Evolutionary conservation across 2,113 vertebrate genomes (phyloP).

Genomic region (Tympanuchus pallidicinctus): DNA sequence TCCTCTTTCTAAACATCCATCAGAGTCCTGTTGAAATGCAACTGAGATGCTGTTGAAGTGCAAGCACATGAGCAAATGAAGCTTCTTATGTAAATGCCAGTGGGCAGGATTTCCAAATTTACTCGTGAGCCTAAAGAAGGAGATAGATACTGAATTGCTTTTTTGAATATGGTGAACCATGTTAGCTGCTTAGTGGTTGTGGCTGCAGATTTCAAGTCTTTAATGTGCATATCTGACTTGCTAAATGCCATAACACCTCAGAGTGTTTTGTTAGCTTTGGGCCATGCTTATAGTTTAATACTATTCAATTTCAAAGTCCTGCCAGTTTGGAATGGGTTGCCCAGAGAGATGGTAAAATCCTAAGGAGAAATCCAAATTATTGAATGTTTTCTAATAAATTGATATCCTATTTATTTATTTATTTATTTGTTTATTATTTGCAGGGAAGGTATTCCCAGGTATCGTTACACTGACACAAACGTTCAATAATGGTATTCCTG

Average conservation of each 20-base stretch:
- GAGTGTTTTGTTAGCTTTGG: not conserved
- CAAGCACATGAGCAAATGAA: not conserved
- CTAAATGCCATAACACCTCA: not conserved
- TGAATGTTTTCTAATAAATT: not conserved
- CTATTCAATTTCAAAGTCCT: not conserved
- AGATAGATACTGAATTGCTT: not conserved
- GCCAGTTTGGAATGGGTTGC: not conserved
- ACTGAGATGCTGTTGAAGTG: not conserved
- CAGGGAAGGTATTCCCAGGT: slow-evolving; percentile 59
- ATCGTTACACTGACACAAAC: fast-evolving
- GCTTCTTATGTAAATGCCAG: not conserved
- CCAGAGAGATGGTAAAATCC: not conserved
- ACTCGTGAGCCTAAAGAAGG: not conserved
- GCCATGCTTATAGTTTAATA: not conserved
- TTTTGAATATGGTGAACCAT: not conserved
- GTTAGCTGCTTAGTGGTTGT: not conserved
- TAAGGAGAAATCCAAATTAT: not conserved
- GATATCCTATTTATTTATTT: not conserved
- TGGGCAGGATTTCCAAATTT: not conserved
- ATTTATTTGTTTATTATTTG: slow-evolving; percentile 2
- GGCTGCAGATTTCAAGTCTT: not conserved
- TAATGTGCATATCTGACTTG: not conserved
- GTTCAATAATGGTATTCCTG: fast-evolving
- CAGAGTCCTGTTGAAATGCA: not conserved
- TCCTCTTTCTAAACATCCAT: not conserved